A percentile compares a stretch with the other conserved stretches of the same genome.
Evolutionary conservation across 2,888 invertebrate genomes (phyloP).

Genomic region (Drosophila koepferae): DNA sequence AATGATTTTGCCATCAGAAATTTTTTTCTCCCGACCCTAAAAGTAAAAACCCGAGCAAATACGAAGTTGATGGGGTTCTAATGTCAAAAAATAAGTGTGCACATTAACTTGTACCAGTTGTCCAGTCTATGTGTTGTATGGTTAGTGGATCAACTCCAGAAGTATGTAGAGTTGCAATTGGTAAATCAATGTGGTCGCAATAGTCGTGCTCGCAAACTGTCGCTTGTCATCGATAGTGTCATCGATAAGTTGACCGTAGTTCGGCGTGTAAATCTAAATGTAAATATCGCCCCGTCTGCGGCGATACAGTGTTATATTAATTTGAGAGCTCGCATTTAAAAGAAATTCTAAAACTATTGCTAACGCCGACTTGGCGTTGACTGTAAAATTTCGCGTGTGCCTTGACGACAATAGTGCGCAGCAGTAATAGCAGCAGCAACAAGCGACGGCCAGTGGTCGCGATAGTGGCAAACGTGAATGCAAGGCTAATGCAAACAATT

Average conservation of each 20-base stretch:
- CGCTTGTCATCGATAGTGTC: conserved; percentile 8
- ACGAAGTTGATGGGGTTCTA: too few species aligned
- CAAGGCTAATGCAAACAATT: conserved; percentile 70
- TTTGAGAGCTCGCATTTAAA: conserved; percentile 15
- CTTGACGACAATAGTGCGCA: conserved; percentile 9
- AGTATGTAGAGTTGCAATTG: neutral
- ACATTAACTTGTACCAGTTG: too few species aligned
- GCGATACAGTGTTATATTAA: conserved; percentile 46
- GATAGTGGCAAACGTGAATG: conserved; percentile 49
- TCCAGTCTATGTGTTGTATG: too few species aligned
- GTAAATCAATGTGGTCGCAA: neutral
- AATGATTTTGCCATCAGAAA: too few species aligned
- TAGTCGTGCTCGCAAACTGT: conserved; percentile 6
- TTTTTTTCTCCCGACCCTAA: too few species aligned
- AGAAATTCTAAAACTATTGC: conserved; percentile 46
- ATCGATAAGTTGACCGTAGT: conserved; percentile 39
- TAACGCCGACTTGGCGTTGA: neutral
- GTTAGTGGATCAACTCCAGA: too few species aligned
- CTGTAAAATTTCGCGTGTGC: conserved; percentile 8
- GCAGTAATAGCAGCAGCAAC: conserved; percentile 27
- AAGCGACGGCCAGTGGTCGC: conserved; percentile 38
- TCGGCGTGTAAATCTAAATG: conserved; percentile 63
- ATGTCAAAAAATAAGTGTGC: too few species aligned
- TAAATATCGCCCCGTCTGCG: conserved; percentile 57
- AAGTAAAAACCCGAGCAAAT: too few species aligned